Evolutionary conservation across 2,888 invertebrate genomes (phyloP).

Genomic region (Taphrorychus bicolor): DNA sequence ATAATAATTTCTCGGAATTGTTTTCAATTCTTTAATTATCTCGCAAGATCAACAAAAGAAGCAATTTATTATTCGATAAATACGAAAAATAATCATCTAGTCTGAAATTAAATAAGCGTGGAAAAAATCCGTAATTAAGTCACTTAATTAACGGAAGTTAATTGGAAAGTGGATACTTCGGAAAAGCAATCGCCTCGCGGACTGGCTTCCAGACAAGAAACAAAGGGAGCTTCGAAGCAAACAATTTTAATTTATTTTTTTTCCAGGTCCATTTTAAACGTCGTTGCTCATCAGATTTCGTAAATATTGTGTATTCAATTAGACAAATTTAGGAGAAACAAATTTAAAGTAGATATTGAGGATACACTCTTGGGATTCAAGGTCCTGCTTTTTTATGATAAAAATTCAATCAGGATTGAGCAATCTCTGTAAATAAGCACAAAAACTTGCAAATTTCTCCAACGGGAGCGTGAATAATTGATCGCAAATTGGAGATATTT

Average conservation of each 20-base stretch:
- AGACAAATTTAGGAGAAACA: too few species aligned
- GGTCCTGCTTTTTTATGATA: too few species aligned
- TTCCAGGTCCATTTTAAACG: neutral
- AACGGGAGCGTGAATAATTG: slow-evolving; percentile 34
- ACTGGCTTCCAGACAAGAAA: slow-evolving; percentile 13
- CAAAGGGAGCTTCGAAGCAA: neutral
- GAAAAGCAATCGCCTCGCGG: slow-evolving; percentile 31
- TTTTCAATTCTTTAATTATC: neutral
- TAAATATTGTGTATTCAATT: too few species aligned
- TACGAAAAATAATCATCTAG: slow-evolving; percentile 16
- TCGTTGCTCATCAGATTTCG: neutral
- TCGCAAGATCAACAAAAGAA: neutral
- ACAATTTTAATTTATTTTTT: neutral
- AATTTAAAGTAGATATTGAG: too few species aligned
- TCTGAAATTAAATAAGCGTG: slow-evolving; percentile 30
- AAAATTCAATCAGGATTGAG: too few species aligned
- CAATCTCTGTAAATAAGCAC: neutral
- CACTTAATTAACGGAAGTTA: slow-evolving; percentile 39
- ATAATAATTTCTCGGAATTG: too few species aligned
- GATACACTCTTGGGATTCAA: too few species aligned
- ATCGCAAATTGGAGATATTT: slow-evolving; percentile 32
- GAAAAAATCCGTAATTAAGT: slow-evolving; percentile 37
- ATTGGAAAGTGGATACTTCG: slow-evolving; percentile 42
- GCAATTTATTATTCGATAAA: neutral
- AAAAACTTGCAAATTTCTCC: slow-evolving; percentile 20